A percentile compares a stretch with the other conserved stretches of the same genome.
Evolutionary conservation across 2,888 invertebrate species (phyloP).

Genomic region (Athalia cordata): DNA sequence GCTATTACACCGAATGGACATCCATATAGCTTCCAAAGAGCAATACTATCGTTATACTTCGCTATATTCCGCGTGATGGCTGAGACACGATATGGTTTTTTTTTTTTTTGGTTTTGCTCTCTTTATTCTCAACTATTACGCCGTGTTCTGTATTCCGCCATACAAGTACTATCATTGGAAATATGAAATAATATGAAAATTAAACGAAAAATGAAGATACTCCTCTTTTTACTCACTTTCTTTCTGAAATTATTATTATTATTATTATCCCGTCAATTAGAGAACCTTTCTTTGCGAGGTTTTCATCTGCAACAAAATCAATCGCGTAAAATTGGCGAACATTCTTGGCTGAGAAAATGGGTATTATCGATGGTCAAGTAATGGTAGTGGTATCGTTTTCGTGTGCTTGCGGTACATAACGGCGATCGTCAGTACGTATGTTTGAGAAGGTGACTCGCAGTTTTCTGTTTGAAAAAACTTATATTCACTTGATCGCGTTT

Average conservation of each 20-base stretch:
- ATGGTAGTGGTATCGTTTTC: no score
- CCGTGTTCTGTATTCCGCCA: background rate
- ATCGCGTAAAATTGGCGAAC: conserved; percentile 1
- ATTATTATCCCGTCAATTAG: no score
- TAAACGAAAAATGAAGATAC: no score
- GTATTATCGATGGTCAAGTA: no score
- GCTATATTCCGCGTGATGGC: conserved; percentile 3
- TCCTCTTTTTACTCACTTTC: no score
- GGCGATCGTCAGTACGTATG: no score
- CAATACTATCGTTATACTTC: conserved; percentile 17
- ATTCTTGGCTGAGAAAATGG: conserved; percentile 16
- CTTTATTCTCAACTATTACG: conserved; percentile 3
- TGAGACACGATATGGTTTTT: conserved; percentile 21
- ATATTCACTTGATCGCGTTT: no score
- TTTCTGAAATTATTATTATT: no score
- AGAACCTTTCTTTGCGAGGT: no score
- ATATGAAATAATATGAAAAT: background rate
- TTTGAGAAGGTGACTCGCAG: no score
- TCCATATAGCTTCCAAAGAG: conserved; percentile 25
- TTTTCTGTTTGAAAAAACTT: no score
- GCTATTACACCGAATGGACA: conserved; percentile 43
- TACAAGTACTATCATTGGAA: background rate
- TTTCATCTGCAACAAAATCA: background rate
- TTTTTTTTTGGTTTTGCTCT: conserved; percentile 3
- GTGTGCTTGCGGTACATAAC: no score